Conservation (phyloP, 2,888 invertebrate genomes). For the Megalurothrips usitatus region DNA sequence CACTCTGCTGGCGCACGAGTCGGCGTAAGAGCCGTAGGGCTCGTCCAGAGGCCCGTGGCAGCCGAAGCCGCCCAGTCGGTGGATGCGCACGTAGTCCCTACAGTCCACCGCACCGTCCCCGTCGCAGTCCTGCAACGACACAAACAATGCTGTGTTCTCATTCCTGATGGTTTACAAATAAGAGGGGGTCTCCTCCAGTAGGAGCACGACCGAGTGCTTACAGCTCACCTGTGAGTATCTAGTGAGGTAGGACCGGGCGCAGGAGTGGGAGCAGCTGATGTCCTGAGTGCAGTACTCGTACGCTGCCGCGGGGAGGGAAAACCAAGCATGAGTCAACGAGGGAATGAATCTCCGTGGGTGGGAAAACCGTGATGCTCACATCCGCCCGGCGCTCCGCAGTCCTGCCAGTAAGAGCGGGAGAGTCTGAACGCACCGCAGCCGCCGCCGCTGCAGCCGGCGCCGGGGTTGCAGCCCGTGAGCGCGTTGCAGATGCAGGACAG, state of each 20-base stretch:
- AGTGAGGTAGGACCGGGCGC: background rate
- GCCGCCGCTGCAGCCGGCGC: background rate
- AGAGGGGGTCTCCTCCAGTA: too few relatives aligned
- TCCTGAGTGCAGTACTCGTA: slow-evolving; percentile 1
- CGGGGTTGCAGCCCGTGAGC: background rate
- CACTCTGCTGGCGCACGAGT: background rate
- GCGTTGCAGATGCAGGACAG: slow-evolving; percentile 3
- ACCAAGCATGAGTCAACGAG: background rate
- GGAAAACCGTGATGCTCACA: background rate
- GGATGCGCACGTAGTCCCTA: slow-evolving; percentile 74
- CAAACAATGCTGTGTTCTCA: too few relatives aligned
- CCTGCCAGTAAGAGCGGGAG: background rate
- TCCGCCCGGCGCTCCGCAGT: background rate
- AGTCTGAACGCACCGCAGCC: slow-evolving; percentile 1
- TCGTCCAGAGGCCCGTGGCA: slow-evolving; percentile 59
- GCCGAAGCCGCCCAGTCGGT: slow-evolving; percentile 70
- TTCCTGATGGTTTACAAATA: too few relatives aligned
- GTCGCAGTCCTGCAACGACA: slow-evolving; percentile 66
- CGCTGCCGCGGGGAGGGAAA: background rate
- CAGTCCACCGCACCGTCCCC: slow-evolving; percentile 70
- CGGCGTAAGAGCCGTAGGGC: background rate
- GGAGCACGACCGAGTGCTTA: too few relatives aligned
- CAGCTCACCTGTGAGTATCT: background rate
- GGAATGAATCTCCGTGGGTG: background rate
- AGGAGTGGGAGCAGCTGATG: background rate